These are phyloP conservation scores for Triplophysa siluroides DNA, from an alignment of 2,113 vertebrate species.

Conservation along the genomic window DNA sequence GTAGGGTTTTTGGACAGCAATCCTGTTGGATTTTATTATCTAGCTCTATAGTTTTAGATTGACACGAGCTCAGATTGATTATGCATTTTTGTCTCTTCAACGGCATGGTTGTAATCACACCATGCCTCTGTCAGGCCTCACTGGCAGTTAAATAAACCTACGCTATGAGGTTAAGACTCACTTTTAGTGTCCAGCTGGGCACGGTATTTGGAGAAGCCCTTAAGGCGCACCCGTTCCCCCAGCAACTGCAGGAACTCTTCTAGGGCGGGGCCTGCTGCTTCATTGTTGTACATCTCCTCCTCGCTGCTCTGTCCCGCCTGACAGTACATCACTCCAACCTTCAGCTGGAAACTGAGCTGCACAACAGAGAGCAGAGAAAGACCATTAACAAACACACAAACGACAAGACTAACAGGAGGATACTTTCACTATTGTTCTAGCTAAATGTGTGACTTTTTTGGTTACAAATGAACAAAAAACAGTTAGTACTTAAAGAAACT, in stretches of 20 bases:
- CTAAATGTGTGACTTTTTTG: too few relatives aligned
- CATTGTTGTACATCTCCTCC: constrained; percentile 99
- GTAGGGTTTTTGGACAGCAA: background rate
- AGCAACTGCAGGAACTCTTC: constrained; percentile 96
- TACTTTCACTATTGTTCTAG: background rate
- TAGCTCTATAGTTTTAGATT: background rate
- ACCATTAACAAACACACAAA: background rate
- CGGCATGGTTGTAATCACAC: constrained; percentile 1
- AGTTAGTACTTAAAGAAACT: too few relatives aligned
- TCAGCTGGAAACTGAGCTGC: constrained; percentile 95
- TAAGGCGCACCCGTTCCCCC: constrained; percentile 92
- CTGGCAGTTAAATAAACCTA: background rate
- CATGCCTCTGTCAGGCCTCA: background rate
- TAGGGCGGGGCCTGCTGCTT: constrained; percentile 88
- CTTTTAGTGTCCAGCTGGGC: constrained; percentile 98
- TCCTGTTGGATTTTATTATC: constrained; percentile 17
- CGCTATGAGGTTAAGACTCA: constrained; percentile 67
- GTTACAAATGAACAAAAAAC: too few relatives aligned
- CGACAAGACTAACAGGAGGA: background rate
- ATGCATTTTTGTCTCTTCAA: constrained; percentile 3
- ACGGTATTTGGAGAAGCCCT: constrained; percentile 95
- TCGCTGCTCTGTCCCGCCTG: constrained; percentile 94
- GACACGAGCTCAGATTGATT: background rate
- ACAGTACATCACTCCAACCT: constrained; percentile 99
- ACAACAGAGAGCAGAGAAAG: constrained; percentile 28